These are phyloP conservation scores for Pica pica DNA, from an alignment of 2,113 vertebrate species.

Conservation along the genomic window DNA sequence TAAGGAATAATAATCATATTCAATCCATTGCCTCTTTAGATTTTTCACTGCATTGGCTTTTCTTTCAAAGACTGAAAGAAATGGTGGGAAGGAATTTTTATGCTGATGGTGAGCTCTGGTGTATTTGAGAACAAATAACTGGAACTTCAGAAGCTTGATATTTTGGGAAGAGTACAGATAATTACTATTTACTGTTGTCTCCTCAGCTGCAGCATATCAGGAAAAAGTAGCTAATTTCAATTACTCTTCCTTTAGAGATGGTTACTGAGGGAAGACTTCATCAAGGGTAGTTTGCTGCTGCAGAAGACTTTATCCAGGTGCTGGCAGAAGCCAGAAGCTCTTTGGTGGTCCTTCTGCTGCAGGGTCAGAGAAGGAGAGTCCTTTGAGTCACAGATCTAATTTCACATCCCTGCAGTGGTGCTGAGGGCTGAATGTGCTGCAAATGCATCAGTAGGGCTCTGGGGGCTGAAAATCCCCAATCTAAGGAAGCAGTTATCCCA, in stretches of 20 bases:
- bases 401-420: not conserved
- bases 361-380: not conserved
- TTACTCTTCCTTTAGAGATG: not conserved
- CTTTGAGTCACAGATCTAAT: not conserved
- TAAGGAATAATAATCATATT: not conserved
- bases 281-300: not conserved
- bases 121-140: not conserved
- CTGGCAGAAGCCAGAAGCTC: not conserved
- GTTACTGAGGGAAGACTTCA: not conserved
- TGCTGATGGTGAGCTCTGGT: not conserved
- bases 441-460: not conserved
- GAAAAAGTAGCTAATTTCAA: not conserved
- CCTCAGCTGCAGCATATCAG: not conserved
- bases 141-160: not conserved
- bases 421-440: not conserved
- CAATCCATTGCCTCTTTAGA: not conserved
- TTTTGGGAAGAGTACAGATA: constrained; percentile 30
- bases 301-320: not conserved
- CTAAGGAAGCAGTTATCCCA: not conserved
- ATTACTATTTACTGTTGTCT: constrained; percentile 3
- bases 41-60: not conserved
- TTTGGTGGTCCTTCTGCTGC: not conserved
- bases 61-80: not conserved
- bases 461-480: not conserved
- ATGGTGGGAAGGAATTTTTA: not conserved